Evolutionary conservation across 2,113 vertebrate genomes (phyloP).

Genomic region (Dinomys branickii): DNA sequence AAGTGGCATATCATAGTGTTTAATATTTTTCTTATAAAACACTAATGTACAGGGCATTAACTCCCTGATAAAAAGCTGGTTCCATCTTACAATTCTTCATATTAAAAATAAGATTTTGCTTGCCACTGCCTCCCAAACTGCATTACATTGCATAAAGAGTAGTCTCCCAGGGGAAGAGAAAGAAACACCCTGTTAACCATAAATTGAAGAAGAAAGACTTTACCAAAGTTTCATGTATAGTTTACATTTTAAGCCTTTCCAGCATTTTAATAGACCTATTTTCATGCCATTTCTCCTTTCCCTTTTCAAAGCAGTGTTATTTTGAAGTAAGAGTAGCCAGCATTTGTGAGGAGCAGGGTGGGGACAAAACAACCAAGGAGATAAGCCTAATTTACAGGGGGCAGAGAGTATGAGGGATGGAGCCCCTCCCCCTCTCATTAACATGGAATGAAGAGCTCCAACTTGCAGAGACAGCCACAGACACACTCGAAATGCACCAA

Average conservation of each 20-base stretch:
- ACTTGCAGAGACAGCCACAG: fast-evolving
- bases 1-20: conserved; percentile 10
- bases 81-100: conserved; percentile 52
- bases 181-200: conserved; percentile 20
- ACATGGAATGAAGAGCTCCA: fast-evolving
- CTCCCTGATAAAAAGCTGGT: conserved; percentile 19
- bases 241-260: not conserved
- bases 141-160: not conserved
- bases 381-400: not conserved
- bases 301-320: not conserved
- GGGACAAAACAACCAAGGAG: not conserved
- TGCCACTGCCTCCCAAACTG: conserved; percentile 37
- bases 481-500: fast-evolving
- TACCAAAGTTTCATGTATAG: not conserved
- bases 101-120: conserved; percentile 69
- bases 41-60: not conserved
- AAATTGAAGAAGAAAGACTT: conserved; percentile 45
- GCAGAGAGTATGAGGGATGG: fast-evolving
- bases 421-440: not conserved
- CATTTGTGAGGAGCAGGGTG: not conserved
- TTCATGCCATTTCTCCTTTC: not conserved
- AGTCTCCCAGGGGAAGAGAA: not conserved
- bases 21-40: conserved; percentile 50
- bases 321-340: not conserved
- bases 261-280: not conserved